Evolutionary conservation across 1,140 invertebrate species (phyloP).

Genomic region (Plectus sambesii): DNA sequence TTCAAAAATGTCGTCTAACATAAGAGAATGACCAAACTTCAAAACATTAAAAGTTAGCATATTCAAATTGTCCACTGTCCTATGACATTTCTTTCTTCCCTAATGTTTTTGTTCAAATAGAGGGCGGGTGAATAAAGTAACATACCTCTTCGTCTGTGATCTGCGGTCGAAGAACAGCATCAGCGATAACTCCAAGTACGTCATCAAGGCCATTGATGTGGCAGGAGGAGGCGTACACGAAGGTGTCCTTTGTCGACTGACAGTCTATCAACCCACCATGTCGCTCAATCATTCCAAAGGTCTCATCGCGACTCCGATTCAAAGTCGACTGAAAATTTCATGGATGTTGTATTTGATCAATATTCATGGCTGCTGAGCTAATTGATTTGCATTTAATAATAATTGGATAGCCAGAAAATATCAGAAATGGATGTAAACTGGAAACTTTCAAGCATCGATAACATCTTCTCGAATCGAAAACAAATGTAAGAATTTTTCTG

Average conservation of each 20-base stretch:
- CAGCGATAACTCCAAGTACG: slow-evolving; percentile 74
- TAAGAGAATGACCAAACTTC: no score
- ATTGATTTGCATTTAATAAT: not conserved
- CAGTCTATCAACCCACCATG: slow-evolving; percentile 96
- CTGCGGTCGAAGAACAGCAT: slow-evolving; percentile 71
- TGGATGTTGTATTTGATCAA: slow-evolving; percentile 23
- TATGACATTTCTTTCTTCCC: not conserved
- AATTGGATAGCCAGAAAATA: not conserved
- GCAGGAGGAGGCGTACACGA: slow-evolving; percentile 89
- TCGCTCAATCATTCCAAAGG: slow-evolving; percentile 72
- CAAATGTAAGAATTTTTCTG: no score
- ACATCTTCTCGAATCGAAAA: no score
- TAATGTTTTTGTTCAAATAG: not conserved
- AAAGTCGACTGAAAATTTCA: slow-evolving; percentile 68
- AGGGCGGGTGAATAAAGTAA: slow-evolving; percentile 1
- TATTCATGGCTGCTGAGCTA: not conserved
- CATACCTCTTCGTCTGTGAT: slow-evolving; percentile 67
- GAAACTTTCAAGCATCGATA: no score
- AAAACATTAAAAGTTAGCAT: slow-evolving; percentile 5
- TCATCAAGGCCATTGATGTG: slow-evolving; percentile 69
- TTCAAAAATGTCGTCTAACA: no score
- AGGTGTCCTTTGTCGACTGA: slow-evolving; percentile 81
- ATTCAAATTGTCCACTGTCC: not conserved
- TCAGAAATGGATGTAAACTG: no score
- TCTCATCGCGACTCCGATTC: slow-evolving; percentile 67